Base-by-base conservation (phyloP, 2,888 invertebrate genomes). In the Campoplex nolae region DNA sequence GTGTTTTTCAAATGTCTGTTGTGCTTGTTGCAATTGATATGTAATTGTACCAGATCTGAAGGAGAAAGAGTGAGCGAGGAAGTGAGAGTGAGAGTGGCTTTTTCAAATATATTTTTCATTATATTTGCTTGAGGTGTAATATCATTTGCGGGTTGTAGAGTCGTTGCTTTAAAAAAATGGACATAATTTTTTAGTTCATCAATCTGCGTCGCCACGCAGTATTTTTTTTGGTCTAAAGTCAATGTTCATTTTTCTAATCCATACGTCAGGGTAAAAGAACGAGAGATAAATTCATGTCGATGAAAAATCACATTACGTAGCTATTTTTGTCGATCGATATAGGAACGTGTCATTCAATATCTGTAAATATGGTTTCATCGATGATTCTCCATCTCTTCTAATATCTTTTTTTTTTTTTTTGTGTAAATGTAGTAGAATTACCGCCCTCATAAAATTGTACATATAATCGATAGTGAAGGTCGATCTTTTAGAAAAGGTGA, bases 61-160 rank as follows among this genome's bases (percentile, higher is more conserved):
- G 3, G 28, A 62, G 45, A 38, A 16, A 38, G 54, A 68, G n/a
- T 13, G 51, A 18, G 42, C 77, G 79, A 86, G 85, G 13, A 35
- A 80, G 79, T 83, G 87, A 35, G 51, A 23, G 54, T 77, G 81
- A 88, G 87, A 84, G 88, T 84, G 85, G 77, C 83, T 84, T 77
- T 58, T 71, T 68, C 2, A 54, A 56, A 32, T 3, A 62, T 23
- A 28, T 45, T 45, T 67, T 67, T 38, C 35, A 71, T 42, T 62
- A 45, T 70, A 76, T 87, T 88, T 73, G 89, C 89, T 87, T 89
- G 81, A 80, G 83, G 83, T 88, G 81, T 88, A 80, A 87, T 65
- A 68, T 85, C 54, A 84, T 88, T 87, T 71, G 85, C 83, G 71
- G 83, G 65, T 87, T 71, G 80, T 84, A 82, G 79, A 79, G 54